These are phyloP conservation scores for Diarsia brunnea DNA, from an alignment of 2,888 invertebrate genomes.

Conservation along the genomic window DNA sequence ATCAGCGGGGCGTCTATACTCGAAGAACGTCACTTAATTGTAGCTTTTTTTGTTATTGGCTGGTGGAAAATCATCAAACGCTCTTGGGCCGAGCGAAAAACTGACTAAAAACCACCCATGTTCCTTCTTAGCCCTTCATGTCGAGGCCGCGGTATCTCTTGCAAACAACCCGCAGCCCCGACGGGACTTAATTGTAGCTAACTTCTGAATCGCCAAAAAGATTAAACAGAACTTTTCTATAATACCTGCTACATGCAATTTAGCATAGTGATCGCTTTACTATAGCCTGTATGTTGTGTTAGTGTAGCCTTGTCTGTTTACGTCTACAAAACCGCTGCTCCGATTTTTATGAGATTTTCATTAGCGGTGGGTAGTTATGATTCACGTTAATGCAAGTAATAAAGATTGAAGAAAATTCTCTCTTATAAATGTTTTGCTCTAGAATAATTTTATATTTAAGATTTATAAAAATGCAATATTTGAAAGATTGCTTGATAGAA, in stretches of 20 bases:
- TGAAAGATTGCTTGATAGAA: constrained; percentile 5
- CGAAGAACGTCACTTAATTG: too few species aligned
- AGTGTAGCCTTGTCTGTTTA: not conserved
- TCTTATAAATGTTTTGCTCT: not conserved
- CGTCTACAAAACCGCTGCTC: constrained; percentile 14
- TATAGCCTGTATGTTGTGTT: not conserved
- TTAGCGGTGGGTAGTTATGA: constrained; percentile 16
- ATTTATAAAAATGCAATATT: constrained; percentile 15
- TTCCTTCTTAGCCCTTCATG: too few species aligned
- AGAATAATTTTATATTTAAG: not conserved
- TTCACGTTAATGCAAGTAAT: constrained; percentile 11
- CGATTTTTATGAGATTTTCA: constrained; percentile 34
- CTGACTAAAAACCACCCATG: too few species aligned
- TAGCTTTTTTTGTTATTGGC: too few species aligned
- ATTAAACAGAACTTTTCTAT: too few species aligned
- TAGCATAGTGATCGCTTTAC: not conserved
- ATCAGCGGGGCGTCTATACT: too few species aligned
- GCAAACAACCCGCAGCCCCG: too few species aligned
- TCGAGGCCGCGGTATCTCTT: too few species aligned
- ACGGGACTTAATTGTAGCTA: too few species aligned
- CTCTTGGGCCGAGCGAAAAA: too few species aligned
- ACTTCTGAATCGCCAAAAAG: too few species aligned
- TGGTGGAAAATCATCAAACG: too few species aligned
- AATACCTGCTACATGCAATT: not conserved
- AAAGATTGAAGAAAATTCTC: not conserved